Conservation (phyloP, 2,888 invertebrate species). For the Thalpophila matura region DNA sequence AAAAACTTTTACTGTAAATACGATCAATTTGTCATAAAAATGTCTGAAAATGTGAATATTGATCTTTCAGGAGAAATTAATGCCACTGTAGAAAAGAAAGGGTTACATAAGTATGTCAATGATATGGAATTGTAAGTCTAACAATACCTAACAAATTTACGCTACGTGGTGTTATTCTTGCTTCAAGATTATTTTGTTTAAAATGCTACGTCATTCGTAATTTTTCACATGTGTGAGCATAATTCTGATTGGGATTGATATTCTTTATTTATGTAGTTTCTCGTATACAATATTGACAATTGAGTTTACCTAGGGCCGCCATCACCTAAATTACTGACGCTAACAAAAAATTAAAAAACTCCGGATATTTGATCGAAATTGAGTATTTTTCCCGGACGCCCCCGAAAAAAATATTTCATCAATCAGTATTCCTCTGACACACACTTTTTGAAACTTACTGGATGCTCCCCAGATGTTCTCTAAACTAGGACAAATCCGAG, state of each 20-base stretch:
- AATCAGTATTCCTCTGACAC: too few species aligned
- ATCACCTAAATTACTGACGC: too few species aligned
- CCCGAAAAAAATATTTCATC: too few species aligned
- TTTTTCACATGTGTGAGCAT: conserved; percentile 36
- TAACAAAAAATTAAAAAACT: too few species aligned
- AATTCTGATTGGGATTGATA: conserved; percentile 4
- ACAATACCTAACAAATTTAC: conserved; percentile 69
- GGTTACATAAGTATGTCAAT: conserved; percentile 90
- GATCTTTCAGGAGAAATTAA: conserved; percentile 88
- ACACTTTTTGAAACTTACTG: too few species aligned
- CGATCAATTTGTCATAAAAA: conserved; percentile 59
- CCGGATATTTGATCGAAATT: too few species aligned
- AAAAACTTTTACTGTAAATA: conserved; percentile 7
- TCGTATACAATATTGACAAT: too few species aligned
- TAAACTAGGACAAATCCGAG: too few species aligned
- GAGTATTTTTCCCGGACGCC: too few species aligned
- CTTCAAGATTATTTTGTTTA: conserved; percentile 41
- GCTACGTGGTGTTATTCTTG: conserved; percentile 74
- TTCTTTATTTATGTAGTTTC: too few species aligned
- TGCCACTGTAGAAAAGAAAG: conserved; percentile 83
- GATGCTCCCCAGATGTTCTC: too few species aligned
- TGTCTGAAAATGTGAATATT: conserved; percentile 87
- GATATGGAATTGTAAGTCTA: conserved; percentile 87
- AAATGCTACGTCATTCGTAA: conserved; percentile 49
- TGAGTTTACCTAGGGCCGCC: too few species aligned